Evolutionary conservation across 2,888 invertebrate species (phyloP).

Genomic region (Acanthacorydalis orientalis): DNA sequence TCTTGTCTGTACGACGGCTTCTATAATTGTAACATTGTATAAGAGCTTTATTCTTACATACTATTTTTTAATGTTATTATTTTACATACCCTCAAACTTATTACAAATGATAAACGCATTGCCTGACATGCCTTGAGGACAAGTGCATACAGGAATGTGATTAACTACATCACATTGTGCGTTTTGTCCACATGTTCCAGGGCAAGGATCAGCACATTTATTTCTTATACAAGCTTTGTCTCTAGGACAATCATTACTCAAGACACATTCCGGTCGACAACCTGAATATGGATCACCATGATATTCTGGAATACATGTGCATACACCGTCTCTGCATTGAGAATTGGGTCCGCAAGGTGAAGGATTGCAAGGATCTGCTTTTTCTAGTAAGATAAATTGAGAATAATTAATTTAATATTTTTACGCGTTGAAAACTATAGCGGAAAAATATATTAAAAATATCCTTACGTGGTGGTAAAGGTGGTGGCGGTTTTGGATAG

Average conservation of each 20-base stretch:
- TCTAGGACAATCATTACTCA: constrained; percentile 47
- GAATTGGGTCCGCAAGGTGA: constrained; percentile 51
- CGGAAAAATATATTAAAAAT: not conserved
- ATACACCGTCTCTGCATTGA: constrained; percentile 38
- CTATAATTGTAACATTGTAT: constrained; percentile 16
- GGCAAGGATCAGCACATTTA: constrained; percentile 46
- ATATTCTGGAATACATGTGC: constrained; percentile 38
- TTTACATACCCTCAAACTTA: constrained; percentile 13
- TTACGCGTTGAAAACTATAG: too few species aligned
- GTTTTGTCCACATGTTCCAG: constrained; percentile 43
- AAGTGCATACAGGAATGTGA: constrained; percentile 46
- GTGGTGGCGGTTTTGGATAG: constrained; percentile 29
- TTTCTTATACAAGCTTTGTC: constrained; percentile 47
- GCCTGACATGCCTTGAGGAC: constrained; percentile 40
- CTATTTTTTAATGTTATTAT: constrained; percentile 13
- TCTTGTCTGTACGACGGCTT: constrained; percentile 25
- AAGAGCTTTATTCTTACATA: not conserved
- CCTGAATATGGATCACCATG: constrained; percentile 46
- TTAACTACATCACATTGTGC: constrained; percentile 47
- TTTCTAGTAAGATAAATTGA: constrained; percentile 2
- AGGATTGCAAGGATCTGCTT: constrained; percentile 33
- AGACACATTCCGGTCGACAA: constrained; percentile 44
- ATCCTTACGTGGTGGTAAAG: constrained; percentile 9
- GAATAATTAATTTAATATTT: too few species aligned
- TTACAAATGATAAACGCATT: constrained; percentile 39